Evolutionary conservation across 2,888 invertebrate genomes (phyloP).

Genomic region (Morpho deidamia): DNA sequence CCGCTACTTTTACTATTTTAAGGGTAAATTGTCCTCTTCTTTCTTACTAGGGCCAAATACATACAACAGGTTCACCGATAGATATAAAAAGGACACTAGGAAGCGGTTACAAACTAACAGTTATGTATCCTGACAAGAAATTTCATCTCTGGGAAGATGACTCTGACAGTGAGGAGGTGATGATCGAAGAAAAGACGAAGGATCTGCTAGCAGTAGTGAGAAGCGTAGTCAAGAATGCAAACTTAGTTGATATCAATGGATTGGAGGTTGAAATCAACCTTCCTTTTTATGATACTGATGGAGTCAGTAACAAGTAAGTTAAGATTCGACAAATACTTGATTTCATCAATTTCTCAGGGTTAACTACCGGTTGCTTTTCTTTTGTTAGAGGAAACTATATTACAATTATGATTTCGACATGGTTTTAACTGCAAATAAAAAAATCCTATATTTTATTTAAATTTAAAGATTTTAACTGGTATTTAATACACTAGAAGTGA

Average conservation of each 20-base stretch:
- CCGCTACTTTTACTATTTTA: no score
- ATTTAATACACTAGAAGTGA: no score
- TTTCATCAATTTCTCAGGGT: no score
- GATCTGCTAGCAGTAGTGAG: slow-evolving; percentile 54
- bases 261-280: slow-evolving; percentile 61
- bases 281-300: slow-evolving; percentile 72
- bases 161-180: slow-evolving; percentile 26
- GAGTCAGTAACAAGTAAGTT: slow-evolving; percentile 72
- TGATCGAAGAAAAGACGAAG: slow-evolving; percentile 53
- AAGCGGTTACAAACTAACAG: slow-evolving; percentile 72
- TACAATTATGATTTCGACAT: no score
- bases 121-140: slow-evolving; percentile 46
- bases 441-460: no score
- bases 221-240: slow-evolving; percentile 62
- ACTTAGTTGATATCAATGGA: slow-evolving; percentile 51
- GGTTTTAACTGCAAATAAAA: no score
- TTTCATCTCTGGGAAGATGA: slow-evolving; percentile 16
- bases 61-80: slow-evolving; percentile 77
- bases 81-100: slow-evolving; percentile 77
- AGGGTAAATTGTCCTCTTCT: no score
- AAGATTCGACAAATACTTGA: neutral
- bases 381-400: no score
- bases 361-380: no score
- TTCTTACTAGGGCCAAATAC: slow-evolving; percentile 66
- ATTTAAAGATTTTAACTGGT: no score